phyloP scores from a whole-genome alignment of 2,113 vertebrate genomes.

The Cinclus mexicanus region DNA sequence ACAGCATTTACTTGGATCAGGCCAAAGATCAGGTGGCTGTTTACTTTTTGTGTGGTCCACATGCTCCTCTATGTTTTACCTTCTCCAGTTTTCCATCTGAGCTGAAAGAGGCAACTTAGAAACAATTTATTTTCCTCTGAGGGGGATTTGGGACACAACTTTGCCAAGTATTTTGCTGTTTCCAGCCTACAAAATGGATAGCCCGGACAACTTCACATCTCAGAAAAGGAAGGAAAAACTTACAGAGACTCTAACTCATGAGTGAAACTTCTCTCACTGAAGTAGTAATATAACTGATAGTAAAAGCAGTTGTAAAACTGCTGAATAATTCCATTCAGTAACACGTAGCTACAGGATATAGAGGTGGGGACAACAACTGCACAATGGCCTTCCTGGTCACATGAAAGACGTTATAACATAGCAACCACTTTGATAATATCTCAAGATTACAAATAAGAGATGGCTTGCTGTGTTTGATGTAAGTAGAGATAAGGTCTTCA shows the following conservation, averaged over 20 bases:
- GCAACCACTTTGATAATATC: background rate
- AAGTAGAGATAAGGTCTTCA: background rate
- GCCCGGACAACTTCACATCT: background rate
- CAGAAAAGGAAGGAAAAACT: background rate
- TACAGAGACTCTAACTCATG: background rate
- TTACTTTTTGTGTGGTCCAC: slow-evolving; percentile 51
- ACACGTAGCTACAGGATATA: background rate
- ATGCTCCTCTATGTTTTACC: background rate
- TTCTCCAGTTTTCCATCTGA: background rate
- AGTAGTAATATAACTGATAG: background rate
- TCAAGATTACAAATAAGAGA: background rate
- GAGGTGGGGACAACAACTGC: background rate
- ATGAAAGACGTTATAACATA: background rate
- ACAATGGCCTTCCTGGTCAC: background rate
- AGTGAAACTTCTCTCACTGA: background rate
- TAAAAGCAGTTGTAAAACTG: background rate
- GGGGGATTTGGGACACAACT: background rate
- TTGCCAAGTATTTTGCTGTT: background rate
- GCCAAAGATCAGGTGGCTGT: slow-evolving; percentile 42
- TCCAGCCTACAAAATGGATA: background rate
- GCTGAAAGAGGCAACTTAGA: background rate
- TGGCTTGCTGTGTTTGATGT: background rate
- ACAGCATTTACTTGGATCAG: slow-evolving; percentile 30
- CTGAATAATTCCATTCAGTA: background rate
- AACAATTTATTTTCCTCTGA: background rate